These are phyloP conservation scores for Aratinga solstitialis DNA, from an alignment of 2,797 vertebrate species.

Conservation along the genomic window DNA sequence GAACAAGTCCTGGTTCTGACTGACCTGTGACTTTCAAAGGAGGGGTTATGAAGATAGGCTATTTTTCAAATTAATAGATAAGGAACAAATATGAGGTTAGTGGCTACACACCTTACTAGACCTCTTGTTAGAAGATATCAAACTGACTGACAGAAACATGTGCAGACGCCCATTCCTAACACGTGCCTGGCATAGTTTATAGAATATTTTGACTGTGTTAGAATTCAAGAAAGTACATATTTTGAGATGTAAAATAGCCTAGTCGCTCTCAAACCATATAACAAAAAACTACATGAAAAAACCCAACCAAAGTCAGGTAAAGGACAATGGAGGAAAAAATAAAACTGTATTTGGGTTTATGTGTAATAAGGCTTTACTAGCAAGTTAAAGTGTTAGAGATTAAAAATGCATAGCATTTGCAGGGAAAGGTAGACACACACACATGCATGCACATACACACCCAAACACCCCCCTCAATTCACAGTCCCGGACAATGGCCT, in stretches of 20 bases:
- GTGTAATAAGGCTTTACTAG: not conserved
- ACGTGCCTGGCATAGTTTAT: accelerated
- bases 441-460: not conserved
- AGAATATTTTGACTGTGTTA: not conserved
- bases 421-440: not conserved
- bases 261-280: not conserved
- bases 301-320: not conserved
- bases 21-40: not conserved
- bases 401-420: not conserved
- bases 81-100: not conserved
- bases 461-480: not conserved
- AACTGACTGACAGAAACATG: not conserved
- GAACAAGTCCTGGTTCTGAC: not conserved
- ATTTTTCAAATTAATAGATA: not conserved
- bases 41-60: not conserved
- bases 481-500: not conserved
- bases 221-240: not conserved
- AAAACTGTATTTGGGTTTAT: not conserved
- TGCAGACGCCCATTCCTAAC: not conserved
- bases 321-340: not conserved
- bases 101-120: not conserved
- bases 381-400: not conserved
- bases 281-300: not conserved
- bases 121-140: not conserved
- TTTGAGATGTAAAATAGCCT: not conserved